Conservation (phyloP, 2,113 vertebrate species). For the Pygoscelis antarcticus region DNA sequence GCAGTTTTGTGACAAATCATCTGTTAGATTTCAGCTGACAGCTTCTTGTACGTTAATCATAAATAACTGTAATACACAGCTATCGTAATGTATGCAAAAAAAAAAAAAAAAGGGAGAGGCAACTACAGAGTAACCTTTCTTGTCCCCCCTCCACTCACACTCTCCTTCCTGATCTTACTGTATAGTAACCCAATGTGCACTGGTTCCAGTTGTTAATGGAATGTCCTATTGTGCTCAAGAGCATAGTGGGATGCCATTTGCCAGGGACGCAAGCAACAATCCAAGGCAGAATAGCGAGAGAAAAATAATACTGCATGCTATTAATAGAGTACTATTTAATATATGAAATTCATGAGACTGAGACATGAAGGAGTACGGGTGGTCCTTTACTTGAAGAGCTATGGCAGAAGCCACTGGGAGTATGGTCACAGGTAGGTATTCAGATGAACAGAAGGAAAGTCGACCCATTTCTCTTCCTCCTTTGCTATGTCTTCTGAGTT, state of each 20-base stretch:
- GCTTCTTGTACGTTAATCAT: conserved; percentile 68
- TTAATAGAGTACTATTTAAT: conserved; percentile 4
- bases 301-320: conserved; percentile 47
- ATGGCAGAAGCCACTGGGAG: not conserved
- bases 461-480: rapidly evolving
- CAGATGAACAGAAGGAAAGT: not conserved
- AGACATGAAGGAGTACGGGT: not conserved
- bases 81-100: conserved; percentile 32
- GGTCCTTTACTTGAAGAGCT: not conserved
- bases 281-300: conserved; percentile 44
- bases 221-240: conserved; percentile 60
- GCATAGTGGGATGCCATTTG: conserved; percentile 69
- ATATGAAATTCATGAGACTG: not conserved
- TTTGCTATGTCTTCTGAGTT: not conserved
- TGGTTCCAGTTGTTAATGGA: conserved; percentile 60
- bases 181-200: conserved; percentile 25
- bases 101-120: conserved; percentile 24
- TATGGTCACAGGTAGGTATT: not conserved
- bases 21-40: conserved; percentile 70
- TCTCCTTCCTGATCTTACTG: conserved; percentile 4
- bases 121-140: conserved; percentile 57
- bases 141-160: not conserved
- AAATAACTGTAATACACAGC: conserved; percentile 65
- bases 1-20: conserved; percentile 70
- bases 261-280: conserved; percentile 56